Conservation (phyloP, 2,888 invertebrate genomes). For the Myathropa florea region DNA sequence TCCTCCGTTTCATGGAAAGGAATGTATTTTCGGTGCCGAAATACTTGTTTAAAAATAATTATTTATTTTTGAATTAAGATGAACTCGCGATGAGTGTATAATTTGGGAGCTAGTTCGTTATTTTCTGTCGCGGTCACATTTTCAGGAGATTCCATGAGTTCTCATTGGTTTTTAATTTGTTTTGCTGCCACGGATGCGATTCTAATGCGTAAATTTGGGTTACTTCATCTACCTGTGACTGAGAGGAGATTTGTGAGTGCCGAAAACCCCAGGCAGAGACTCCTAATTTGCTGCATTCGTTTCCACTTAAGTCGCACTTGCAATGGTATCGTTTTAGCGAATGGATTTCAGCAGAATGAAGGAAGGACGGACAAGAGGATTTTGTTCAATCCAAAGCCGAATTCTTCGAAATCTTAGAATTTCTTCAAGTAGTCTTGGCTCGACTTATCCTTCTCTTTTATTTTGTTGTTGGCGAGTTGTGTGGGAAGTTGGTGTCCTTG, state of each 20-base stretch:
- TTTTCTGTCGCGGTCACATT: neutral
- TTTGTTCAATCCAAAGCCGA: neutral
- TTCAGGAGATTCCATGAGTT: neutral
- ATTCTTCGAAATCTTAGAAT: neutral
- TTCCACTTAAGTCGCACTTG: neutral
- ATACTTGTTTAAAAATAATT: conserved; percentile 8
- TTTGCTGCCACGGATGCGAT: neutral
- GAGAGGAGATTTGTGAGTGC: neutral
- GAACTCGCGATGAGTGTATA: conserved; percentile 22
- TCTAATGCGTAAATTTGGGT: neutral
- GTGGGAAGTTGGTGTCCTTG: too few relatives aligned
- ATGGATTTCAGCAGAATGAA: neutral
- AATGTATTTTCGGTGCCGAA: neutral
- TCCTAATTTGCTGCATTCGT: neutral
- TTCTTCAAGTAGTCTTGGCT: too few relatives aligned
- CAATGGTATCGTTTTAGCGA: neutral
- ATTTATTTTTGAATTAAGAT: conserved; percentile 34
- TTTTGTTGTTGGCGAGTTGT: too few relatives aligned
- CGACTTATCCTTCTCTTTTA: too few relatives aligned
- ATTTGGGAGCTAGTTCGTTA: conserved; percentile 9
- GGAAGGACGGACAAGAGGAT: neutral
- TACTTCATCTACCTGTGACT: neutral
- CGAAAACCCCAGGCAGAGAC: neutral
- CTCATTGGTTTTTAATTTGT: neutral
- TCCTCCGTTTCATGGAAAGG: neutral